These are phyloP conservation scores for Caenorhabditis japonica DNA, from an alignment of 2,888 invertebrate genomes.

Conservation along the genomic window DNA sequence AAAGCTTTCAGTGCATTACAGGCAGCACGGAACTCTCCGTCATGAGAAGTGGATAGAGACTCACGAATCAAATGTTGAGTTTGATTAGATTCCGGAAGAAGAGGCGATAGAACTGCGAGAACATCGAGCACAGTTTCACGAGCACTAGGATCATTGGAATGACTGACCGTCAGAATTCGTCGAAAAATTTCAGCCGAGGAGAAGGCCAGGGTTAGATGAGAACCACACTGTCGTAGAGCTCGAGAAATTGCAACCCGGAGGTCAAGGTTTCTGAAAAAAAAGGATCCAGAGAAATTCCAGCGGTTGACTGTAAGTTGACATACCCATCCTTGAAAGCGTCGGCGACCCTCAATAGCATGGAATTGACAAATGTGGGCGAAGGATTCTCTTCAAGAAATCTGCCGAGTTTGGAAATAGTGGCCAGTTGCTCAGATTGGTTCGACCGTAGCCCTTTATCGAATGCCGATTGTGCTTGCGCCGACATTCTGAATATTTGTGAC, in stretches of 20 bases:
- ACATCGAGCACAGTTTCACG: conserved; percentile 86
- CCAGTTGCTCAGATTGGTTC: conserved; percentile 87
- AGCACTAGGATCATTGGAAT: conserved; percentile 95
- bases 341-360: conserved; percentile 91
- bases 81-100: conserved; percentile 33
- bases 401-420: conserved; percentile 94
- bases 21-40: conserved; percentile 94
- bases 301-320: too few relatives aligned
- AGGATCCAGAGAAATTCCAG: not conserved
- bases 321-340: conserved; percentile 89
- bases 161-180: conserved; percentile 89
- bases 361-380: conserved; percentile 96
- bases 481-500: conserved; percentile 16
- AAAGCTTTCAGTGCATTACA: conserved; percentile 94
- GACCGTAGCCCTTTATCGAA: conserved; percentile 23
- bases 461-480: conserved; percentile 5
- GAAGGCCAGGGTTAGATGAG: conserved; percentile 92
- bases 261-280: conserved; percentile 83
- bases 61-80: conserved; percentile 62
- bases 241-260: conserved; percentile 90
- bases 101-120: conserved; percentile 18
- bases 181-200: conserved; percentile 81
- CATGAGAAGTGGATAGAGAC: conserved; percentile 87
- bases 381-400: conserved; percentile 96
- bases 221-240: conserved; percentile 94